Base-by-base conservation (phyloP, 2,797 vertebrate genomes). In the Emys orbicularis region DNA sequence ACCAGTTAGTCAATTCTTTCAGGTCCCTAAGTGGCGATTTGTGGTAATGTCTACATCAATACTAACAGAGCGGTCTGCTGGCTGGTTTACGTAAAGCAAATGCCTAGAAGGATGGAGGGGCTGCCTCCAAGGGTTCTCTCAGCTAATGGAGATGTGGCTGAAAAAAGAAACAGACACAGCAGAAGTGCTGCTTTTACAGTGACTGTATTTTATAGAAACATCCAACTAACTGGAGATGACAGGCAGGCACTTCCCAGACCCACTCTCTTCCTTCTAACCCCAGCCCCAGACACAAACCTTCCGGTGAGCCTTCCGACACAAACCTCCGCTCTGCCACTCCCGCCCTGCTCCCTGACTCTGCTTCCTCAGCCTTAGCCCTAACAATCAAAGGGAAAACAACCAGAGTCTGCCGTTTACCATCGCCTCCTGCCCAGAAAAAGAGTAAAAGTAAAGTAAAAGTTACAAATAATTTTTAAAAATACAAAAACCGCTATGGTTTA, bases 21-120 rank as follows among this genome's bases (percentile, higher is more conserved):
- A 97, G 97, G 98, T 98, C 98, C 98, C 98, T 98, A 98, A 98
- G 98, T 98, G 98, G 98, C 97, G 98, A 98, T 98, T 98, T 98
- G 98, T 98, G 98, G 98, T 98, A 98, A 98, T 98, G 98, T 98
- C 98, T 98, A 97, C 98, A 98, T 98, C 98, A 98, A 98, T 98
- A 98, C 96, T 95, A 97, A 94, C 93, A 90, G 98, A 98, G 98
- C 84, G 94, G 97, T 97, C 98, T 97, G 98, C 97, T 97, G 97
- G 98, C 98, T 98, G 98, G 97, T 98, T 98, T 98, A 98, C 90
- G 96, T 98, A 98, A 98, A 97, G 98, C 98, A 98, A 98, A 98
- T 94, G 97, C 91, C 97, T 98, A 89, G 19, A 92, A 96, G 96
- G 97, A 96, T 91, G 95, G 94, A 94, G 95, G 92, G 97, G 93